phyloP scores from a whole-genome alignment of 2,113 vertebrate species.

The Daubentonia madagascariensis region DNA sequence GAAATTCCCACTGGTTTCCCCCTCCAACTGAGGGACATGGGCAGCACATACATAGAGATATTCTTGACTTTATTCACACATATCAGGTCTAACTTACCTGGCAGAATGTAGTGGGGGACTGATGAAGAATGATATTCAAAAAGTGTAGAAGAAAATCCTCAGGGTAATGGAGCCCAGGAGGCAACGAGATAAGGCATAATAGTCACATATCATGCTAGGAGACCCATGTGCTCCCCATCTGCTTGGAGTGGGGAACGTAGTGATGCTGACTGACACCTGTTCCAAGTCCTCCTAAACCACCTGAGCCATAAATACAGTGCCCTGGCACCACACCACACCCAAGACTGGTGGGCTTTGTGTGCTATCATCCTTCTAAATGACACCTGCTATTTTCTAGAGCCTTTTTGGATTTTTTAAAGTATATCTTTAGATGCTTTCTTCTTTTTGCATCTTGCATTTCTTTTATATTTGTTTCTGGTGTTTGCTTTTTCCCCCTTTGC shows the following conservation, averaged over 20 bases:
- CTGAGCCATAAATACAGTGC: background rate
- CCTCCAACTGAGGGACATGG: background rate
- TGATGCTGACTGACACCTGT: background rate
- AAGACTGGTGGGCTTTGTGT: background rate
- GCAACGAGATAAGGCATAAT: background rate
- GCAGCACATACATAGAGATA: background rate
- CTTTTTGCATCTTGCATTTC: background rate
- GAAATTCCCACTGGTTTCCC: background rate
- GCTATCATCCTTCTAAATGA: background rate
- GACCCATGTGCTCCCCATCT: background rate
- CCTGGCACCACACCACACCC: background rate
- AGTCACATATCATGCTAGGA: background rate
- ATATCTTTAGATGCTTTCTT: background rate
- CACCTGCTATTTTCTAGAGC: background rate
- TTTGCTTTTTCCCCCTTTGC: background rate
- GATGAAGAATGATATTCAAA: background rate
- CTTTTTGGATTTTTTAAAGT: background rate
- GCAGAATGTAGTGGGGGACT: background rate
- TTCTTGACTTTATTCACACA: background rate
- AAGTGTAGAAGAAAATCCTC: background rate
- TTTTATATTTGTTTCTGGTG: background rate
- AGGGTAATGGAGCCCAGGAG: background rate
- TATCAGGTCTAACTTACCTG: background rate
- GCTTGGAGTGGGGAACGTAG: background rate
- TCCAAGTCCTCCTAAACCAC: background rate